Conservation (phyloP, 2,113 vertebrate species). For the Microtus ochrogaster region DNA sequence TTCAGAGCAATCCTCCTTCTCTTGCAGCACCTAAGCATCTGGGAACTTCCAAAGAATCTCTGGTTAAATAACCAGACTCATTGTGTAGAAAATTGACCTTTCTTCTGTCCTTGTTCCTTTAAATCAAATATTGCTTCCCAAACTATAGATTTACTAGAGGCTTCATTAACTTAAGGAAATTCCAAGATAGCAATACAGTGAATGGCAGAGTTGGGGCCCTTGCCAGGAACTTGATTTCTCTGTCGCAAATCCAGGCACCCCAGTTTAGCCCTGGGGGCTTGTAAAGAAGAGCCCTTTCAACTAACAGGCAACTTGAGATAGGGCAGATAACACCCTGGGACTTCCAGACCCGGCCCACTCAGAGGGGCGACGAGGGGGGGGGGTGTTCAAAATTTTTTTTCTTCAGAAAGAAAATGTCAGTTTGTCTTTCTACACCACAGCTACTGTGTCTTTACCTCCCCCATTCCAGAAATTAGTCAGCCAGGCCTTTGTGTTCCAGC, state of each 20-base stretch:
- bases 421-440: not conserved
- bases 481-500: constrained; percentile 36
- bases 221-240: not conserved
- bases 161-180: not conserved
- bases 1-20: not conserved
- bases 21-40: not conserved
- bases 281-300: not conserved
- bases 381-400: not conserved
- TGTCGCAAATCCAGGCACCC: not conserved
- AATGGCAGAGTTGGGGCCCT: not conserved
- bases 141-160: not conserved
- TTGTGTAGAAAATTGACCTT: not conserved
- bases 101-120: not conserved
- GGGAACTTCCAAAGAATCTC: not conserved
- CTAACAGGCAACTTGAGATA: not conserved
- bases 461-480: not conserved
- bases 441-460: not conserved
- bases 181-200: not conserved
- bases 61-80: not conserved
- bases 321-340: not conserved
- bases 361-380: not conserved
- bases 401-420: not conserved
- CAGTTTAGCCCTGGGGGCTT: not conserved
- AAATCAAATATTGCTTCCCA: not conserved
- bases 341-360: not conserved